Evolutionary conservation across 2,797 vertebrate genomes (phyloP).

Genomic region (Calcarius lapponicus): DNA sequence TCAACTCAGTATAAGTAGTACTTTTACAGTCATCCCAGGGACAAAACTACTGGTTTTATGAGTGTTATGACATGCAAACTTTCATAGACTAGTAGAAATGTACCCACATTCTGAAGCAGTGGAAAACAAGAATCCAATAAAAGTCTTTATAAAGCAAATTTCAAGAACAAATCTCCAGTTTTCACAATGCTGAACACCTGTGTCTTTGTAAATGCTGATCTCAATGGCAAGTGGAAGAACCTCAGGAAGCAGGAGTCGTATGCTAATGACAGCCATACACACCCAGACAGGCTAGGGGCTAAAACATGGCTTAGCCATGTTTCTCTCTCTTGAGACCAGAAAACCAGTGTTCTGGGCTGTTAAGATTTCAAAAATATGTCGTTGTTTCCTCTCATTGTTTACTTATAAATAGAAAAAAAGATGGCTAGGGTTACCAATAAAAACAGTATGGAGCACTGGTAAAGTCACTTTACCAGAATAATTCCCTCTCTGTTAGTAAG

Average conservation of each 20-base stretch:
- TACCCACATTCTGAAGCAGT: neutral
- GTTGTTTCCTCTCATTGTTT: neutral
- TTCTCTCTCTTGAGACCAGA: neutral
- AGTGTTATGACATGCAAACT: neutral
- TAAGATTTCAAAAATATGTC: neutral
- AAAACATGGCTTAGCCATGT: neutral
- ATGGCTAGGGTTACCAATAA: neutral
- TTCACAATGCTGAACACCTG: neutral
- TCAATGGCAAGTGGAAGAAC: neutral
- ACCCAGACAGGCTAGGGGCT: neutral
- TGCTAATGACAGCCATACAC: neutral
- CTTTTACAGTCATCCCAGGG: neutral
- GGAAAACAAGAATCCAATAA: neutral
- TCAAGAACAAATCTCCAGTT: neutral
- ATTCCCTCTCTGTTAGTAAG: neutral
- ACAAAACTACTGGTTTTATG: neutral
- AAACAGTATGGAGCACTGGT: neutral
- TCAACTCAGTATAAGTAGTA: neutral
- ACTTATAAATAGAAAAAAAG: neutral
- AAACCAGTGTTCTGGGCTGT: neutral
- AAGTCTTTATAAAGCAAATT: neutral
- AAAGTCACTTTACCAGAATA: neutral
- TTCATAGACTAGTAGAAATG: neutral
- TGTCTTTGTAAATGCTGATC: neutral
- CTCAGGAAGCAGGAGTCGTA: neutral